These are phyloP conservation scores for Phyllotreta striolata DNA, from an alignment of 2,888 invertebrate species.

Conservation along the genomic window DNA sequence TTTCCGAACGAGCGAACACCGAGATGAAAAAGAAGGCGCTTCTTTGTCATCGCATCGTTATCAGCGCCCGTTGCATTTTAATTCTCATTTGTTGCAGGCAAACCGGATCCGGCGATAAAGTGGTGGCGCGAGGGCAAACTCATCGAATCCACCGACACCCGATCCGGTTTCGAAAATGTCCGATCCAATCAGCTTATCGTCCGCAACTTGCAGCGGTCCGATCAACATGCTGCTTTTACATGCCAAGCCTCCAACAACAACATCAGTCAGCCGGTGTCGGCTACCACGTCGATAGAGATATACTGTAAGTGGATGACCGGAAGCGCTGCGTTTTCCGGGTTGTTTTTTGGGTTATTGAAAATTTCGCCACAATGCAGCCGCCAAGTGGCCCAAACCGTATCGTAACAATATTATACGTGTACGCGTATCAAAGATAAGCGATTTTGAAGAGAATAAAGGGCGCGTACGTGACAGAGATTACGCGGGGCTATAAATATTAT, in stretches of 20 bases:
- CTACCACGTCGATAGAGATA: constrained; percentile 77
- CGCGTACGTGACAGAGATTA: constrained; percentile 52
- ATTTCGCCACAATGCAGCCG: neutral
- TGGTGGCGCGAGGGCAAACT: constrained; percentile 79
- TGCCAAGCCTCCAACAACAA: constrained; percentile 83
- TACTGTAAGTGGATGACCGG: constrained; percentile 68
- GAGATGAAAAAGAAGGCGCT: no score
- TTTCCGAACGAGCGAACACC: neutral
- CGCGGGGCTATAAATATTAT: constrained; percentile 54
- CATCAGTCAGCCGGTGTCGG: constrained; percentile 72
- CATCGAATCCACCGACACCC: constrained; percentile 67
- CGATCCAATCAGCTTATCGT: constrained; percentile 70
- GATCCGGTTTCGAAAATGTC: constrained; percentile 62
- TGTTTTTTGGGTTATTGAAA: neutral
- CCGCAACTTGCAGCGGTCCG: constrained; percentile 70
- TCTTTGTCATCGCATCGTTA: neutral
- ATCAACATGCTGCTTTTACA: constrained; percentile 77
- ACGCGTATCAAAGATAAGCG: constrained; percentile 40
- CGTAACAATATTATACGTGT: no score
- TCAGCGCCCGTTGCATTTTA: neutral
- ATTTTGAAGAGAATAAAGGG: constrained; percentile 35
- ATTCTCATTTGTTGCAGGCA: constrained; percentile 64
- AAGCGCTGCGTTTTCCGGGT: neutral
- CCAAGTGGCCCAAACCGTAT: no score
- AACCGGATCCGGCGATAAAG: constrained; percentile 74